These are phyloP conservation scores for Clunio marinus DNA, from an alignment of 2,888 invertebrate species.

Conservation along the genomic window DNA sequence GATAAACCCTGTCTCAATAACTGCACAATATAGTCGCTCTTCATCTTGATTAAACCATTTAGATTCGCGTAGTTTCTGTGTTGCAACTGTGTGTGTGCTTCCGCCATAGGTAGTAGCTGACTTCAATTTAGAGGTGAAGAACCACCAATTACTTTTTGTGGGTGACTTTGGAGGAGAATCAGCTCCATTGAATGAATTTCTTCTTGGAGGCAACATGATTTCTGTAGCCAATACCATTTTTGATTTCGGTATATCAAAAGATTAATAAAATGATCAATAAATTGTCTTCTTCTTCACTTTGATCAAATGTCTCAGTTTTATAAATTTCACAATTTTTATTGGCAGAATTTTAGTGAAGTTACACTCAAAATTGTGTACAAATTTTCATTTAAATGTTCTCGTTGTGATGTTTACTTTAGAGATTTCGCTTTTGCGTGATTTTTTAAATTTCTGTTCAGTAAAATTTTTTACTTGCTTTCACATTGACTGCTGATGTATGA, in stretches of 20 bases:
- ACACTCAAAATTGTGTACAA: too few relatives aligned
- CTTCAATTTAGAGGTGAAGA: slow-evolving; percentile 25
- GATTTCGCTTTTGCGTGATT: too few relatives aligned
- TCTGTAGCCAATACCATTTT: slow-evolving; percentile 35
- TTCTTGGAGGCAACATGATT: slow-evolving; percentile 20
- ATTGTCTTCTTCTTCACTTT: too few relatives aligned
- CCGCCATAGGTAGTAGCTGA: background rate
- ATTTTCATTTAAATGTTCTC: too few relatives aligned
- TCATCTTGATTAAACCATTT: slow-evolving; percentile 72
- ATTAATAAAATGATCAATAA: too few relatives aligned
- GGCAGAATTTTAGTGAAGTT: too few relatives aligned
- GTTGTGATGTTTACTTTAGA: too few relatives aligned
- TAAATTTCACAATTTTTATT: too few relatives aligned
- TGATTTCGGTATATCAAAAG: too few relatives aligned
- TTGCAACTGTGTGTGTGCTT: slow-evolving; percentile 54
- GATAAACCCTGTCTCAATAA: slow-evolving; percentile 68
- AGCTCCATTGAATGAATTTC: slow-evolving; percentile 30
- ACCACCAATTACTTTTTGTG: slow-evolving; percentile 30
- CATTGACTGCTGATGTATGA: background rate
- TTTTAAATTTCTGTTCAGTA: too few relatives aligned
- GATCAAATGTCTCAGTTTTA: too few relatives aligned
- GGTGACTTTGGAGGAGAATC: slow-evolving; percentile 23
- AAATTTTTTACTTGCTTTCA: slow-evolving; percentile 4
- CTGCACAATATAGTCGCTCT: slow-evolving; percentile 66
- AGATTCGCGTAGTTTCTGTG: slow-evolving; percentile 66